Evolutionary conservation across 2,888 invertebrate genomes (phyloP).

Genomic region (Caenorhabditis afra): DNA sequence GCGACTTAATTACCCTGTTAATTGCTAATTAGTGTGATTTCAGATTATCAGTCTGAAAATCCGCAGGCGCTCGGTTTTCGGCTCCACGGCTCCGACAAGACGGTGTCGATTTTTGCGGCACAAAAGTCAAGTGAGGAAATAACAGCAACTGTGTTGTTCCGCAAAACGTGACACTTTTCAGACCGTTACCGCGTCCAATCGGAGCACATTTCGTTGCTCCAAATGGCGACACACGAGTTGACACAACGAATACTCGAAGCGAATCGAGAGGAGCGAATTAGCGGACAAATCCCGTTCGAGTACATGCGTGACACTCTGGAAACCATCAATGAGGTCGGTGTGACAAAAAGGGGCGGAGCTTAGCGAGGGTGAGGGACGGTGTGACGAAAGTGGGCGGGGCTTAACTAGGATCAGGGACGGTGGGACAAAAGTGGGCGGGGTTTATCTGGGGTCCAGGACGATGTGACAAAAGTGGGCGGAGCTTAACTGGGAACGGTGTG

Average conservation of each 20-base stretch:
- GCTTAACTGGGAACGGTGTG: too few relatives aligned
- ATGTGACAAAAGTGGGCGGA: too few relatives aligned
- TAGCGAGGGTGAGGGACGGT: too few relatives aligned
- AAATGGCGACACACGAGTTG: constrained; percentile 43
- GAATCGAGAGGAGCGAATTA: constrained; percentile 35
- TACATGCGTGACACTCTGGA: constrained; percentile 53
- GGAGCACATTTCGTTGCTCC: constrained; percentile 50
- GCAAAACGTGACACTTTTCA: constrained; percentile 53
- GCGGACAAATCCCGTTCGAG: constrained; percentile 52
- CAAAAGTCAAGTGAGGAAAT: constrained; percentile 58
- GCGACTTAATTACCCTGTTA: too few relatives aligned
- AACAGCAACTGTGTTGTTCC: too few relatives aligned
- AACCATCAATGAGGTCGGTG: constrained; percentile 46
- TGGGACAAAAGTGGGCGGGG: too few relatives aligned
- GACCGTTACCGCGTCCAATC: constrained; percentile 71
- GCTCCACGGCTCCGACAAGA: constrained; percentile 40
- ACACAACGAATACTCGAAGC: constrained; percentile 32
- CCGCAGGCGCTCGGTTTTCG: constrained; percentile 51
- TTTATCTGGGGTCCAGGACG: too few relatives aligned
- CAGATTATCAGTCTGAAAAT: constrained; percentile 50
- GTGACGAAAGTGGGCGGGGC: too few relatives aligned
- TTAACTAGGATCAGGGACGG: too few relatives aligned
- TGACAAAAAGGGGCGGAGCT: background rate
- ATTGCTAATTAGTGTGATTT: too few relatives aligned
- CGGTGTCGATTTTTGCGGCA: constrained; percentile 52